These are phyloP conservation scores for Plotosus lineatus DNA, from an alignment of 2,113 vertebrate genomes.

Conservation along the genomic window DNA sequence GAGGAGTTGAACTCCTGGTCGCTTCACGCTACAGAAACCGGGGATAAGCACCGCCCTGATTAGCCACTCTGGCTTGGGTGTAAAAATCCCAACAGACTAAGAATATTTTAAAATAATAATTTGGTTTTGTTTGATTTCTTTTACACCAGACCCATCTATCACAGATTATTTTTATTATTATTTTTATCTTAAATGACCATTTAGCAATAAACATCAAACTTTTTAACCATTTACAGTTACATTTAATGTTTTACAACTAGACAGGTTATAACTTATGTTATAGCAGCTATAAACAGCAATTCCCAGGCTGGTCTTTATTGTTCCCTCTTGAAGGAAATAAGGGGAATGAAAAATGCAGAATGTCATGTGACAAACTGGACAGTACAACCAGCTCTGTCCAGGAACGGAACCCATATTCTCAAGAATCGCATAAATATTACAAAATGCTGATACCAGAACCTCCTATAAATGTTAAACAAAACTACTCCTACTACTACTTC, in stretches of 20 bases:
- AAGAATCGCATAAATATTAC: background rate
- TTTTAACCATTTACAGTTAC: background rate
- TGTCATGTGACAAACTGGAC: background rate
- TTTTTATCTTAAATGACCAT: background rate
- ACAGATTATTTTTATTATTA: background rate
- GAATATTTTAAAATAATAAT: too few relatives aligned
- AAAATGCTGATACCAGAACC: background rate
- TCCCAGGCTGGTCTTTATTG: background rate
- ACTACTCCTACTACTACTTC: background rate
- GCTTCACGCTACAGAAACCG: too few relatives aligned
- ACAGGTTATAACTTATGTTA: background rate
- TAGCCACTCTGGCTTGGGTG: too few relatives aligned
- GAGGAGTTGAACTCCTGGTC: too few relatives aligned
- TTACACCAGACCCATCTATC: background rate
- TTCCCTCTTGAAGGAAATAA: background rate
- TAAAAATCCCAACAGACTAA: too few relatives aligned
- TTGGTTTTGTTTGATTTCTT: background rate
- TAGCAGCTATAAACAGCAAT: background rate
- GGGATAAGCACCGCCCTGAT: too few relatives aligned
- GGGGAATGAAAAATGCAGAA: background rate
- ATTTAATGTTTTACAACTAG: background rate
- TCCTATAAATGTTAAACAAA: background rate
- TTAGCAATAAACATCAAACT: background rate
- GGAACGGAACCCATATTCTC: background rate
- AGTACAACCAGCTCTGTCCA: background rate